Evolutionary conservation across 2,797 vertebrate species (phyloP).

Genomic region (Acipenser ruthenus): DNA sequence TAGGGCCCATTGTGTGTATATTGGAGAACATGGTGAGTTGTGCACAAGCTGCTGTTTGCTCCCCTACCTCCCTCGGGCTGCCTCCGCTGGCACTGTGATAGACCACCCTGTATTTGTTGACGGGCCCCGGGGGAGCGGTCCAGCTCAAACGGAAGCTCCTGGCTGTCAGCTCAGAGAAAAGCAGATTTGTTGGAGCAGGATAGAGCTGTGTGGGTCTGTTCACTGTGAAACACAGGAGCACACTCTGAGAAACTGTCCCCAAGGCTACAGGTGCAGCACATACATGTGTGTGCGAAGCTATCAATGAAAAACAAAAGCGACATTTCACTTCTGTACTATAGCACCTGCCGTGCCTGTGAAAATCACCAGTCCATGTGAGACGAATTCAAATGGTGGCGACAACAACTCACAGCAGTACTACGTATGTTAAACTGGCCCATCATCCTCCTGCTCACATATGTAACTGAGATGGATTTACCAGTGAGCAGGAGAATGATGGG

Average conservation of each 20-base stretch:
- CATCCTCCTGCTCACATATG: too few relatives aligned
- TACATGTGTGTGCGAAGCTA: background rate
- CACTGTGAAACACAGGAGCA: conserved; percentile 32
- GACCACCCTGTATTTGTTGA: conserved; percentile 73
- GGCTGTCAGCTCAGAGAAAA: conserved; percentile 70
- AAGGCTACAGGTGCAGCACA: background rate
- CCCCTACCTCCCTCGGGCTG: conserved; percentile 71
- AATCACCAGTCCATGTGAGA: too few relatives aligned
- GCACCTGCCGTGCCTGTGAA: too few relatives aligned
- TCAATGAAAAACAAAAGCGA: background rate
- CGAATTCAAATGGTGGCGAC: too few relatives aligned
- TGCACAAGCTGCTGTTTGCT: too few relatives aligned
- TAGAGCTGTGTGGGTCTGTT: conserved; percentile 52
- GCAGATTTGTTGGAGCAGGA: conserved; percentile 68
- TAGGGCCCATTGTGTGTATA: too few relatives aligned
- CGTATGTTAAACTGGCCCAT: too few relatives aligned
- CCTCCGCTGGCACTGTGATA: conserved; percentile 75
- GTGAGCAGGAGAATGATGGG: too few relatives aligned
- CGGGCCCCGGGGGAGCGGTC: conserved; percentile 56
- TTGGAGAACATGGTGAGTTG: too few relatives aligned
- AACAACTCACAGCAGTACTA: too few relatives aligned
- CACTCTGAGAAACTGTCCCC: background rate
- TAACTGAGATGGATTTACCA: too few relatives aligned
- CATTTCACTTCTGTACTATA: background rate
- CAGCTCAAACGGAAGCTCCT: conserved; percentile 76